A percentile compares a stretch with the other conserved stretches of the same genome.
These are phyloP conservation scores for Phalangium opilio DNA, from an alignment of 2,888 invertebrate species.

Conservation along the genomic window DNA sequence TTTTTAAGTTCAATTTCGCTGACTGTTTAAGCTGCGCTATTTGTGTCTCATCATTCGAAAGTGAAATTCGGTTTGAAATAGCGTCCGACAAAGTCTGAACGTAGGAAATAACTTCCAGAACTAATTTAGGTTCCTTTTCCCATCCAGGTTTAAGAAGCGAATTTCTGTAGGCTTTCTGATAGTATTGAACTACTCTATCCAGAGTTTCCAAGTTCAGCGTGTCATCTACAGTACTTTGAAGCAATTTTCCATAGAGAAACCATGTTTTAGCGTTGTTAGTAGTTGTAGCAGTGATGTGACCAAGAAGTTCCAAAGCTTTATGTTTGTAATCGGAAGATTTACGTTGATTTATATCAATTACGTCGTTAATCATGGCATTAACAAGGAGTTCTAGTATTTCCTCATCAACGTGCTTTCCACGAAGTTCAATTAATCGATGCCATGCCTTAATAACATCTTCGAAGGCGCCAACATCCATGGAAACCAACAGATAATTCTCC, in stretches of 20 bases:
- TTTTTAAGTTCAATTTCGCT: constrained; percentile 4
- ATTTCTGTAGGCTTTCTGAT: constrained; percentile 56
- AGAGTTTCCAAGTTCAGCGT: constrained; percentile 32
- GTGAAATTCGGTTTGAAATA: not conserved
- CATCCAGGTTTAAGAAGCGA: constrained; percentile 50
- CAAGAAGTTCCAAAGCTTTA: constrained; percentile 50
- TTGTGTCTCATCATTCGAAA: not conserved
- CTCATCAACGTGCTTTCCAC: constrained; percentile 55
- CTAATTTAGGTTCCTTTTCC: constrained; percentile 36
- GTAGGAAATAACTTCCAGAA: constrained; percentile 45
- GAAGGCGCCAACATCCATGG: constrained; percentile 69
- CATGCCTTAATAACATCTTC: constrained; percentile 67
- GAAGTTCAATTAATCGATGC: constrained; percentile 71
- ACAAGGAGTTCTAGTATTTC: constrained; percentile 58
- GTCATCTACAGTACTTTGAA: constrained; percentile 34
- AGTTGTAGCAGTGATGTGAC: constrained; percentile 45
- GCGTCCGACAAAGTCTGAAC: constrained; percentile 42
- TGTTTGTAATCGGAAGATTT: constrained; percentile 33
- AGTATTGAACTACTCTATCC: constrained; percentile 45
- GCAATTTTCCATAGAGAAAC: constrained; percentile 56
- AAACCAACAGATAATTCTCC: constrained; percentile 84
- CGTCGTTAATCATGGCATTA: constrained; percentile 47
- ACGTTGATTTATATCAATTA: constrained; percentile 41
- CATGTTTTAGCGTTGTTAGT: constrained; percentile 55
- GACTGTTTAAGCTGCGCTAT: constrained; percentile 1